Base-by-base conservation (phyloP, 2,797 vertebrate species). In the Steatocranus sp. region DNA sequence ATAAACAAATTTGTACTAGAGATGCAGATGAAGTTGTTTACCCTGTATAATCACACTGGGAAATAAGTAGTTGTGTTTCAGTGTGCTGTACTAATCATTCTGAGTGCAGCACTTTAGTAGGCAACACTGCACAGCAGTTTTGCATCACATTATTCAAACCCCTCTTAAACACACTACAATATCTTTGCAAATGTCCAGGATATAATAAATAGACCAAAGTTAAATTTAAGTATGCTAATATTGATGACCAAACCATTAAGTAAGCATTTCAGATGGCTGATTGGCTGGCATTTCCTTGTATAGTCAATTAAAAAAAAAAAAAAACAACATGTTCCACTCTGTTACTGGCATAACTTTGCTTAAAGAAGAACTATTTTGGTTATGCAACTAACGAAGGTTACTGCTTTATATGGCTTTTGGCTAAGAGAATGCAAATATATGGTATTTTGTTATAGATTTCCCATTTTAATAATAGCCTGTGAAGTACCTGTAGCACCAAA, bases 81-180 rank as follows among this genome's bases (percentile, higher is more conserved):
- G 83, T 54, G 82, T 81, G 91, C 85, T 89, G 86, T 82, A 85
- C 92, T 94, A 93, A 94, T 94, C 88, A 93, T 89, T 91, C 80
- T 80, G 79, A 87, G 87, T 88, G 89, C 80, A 86, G 75, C 15
- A 58, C 79, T 89, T 90, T 85, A 76, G 83, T 81, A 77, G 76
- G 83, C 80, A 83, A 85, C 84, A 38, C 77, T 79, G 51, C 83
- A 66, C 84, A 84, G 86, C 86, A 81, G 79, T 86, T 90, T 54
- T 68, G 75, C 73, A 80, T 87, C 81, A 77, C 88, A 93, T 87
- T 90, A 89, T 86, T 91, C 78, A 90, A 89, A 68, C 38, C 78
- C 61, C 61, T 70, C 48, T 63, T 73, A 70, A 75, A 78, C 32
- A 58, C 30, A 76, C 32, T 63, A 76, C 50, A 82, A 36, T 53